Evolutionary conservation across 2,797 vertebrate genomes (phyloP).

Genomic region (Parotocinclus haroldoi): DNA sequence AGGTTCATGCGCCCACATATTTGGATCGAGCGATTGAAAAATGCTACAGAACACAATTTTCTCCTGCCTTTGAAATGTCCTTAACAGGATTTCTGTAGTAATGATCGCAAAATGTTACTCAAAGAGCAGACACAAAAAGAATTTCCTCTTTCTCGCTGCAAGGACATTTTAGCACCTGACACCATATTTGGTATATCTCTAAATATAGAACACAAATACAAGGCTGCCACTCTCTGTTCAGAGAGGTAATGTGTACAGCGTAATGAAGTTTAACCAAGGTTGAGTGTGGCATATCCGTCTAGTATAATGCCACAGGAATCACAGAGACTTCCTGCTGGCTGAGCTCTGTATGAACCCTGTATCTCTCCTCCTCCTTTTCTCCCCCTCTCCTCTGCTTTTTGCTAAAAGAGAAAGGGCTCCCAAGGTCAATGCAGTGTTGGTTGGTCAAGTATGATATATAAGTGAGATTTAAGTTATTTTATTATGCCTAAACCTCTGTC

Average conservation of each 20-base stretch:
- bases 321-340: constrained; percentile 28
- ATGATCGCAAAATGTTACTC: constrained; percentile 10
- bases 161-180: neutral
- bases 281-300: constrained; percentile 29
- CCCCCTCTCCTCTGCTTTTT: constrained; percentile 53
- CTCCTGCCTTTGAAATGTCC: constrained; percentile 13
- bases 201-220: constrained; percentile 15
- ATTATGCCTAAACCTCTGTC: neutral
- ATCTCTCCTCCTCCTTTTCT: constrained; percentile 49
- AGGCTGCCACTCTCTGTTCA: constrained; percentile 6
- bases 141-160: neutral
- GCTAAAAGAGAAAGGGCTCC: constrained; percentile 47
- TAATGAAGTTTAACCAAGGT: constrained; percentile 31
- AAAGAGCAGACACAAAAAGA: neutral
- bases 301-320: constrained; percentile 22
- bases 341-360: constrained; percentile 23
- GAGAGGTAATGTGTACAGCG: constrained; percentile 11
- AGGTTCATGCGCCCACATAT: too few relatives aligned
- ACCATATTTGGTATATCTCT: constrained; percentile 8
- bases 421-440: constrained; percentile 56
- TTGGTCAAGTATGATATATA: constrained; percentile 17
- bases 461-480: constrained; percentile 22
- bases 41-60: constrained; percentile 7
- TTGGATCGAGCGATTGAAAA: neutral
- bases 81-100: constrained; percentile 15